These are phyloP conservation scores for Psylliodes chrysocephalus DNA, from an alignment of 2,888 invertebrate species.

Conservation along the genomic window DNA sequence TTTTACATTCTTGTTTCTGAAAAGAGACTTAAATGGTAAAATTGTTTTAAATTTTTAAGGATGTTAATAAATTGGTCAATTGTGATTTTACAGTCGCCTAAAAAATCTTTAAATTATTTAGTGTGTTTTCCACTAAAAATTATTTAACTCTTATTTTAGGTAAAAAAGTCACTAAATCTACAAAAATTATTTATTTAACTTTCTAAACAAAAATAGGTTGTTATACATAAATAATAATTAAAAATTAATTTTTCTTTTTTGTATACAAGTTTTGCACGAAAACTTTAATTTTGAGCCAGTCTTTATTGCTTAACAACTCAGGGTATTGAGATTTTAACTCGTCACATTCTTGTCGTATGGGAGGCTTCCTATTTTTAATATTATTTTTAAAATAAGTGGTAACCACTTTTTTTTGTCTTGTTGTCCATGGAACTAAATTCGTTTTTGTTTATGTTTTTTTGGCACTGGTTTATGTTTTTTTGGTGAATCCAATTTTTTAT, in stretches of 20 bases:
- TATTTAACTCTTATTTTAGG: no score
- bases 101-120: no score
- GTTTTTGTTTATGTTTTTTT: neutral
- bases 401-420: neutral
- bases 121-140: no score
- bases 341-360: constrained; percentile 34
- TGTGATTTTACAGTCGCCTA: no score
- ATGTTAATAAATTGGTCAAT: no score
- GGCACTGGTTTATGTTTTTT: neutral
- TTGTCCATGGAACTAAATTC: constrained; percentile 1
- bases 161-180: no score
- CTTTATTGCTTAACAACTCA: constrained; percentile 33
- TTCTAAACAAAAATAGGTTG: no score
- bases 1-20: no score
- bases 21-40: no score
- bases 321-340: constrained; percentile 19
- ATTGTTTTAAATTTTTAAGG: no score
- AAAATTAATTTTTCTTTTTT: neutral
- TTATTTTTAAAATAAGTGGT: neutral
- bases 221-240: no score
- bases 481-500: neutral
- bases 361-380: constrained; percentile 33
- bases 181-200: no score
- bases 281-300: constrained; percentile 41
- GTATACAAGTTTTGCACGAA: constrained; percentile 35